Evolutionary conservation across 1,140 invertebrate genomes (phyloP), one percentile per base, ranked within the genome.

Genomic region (Cecropterus lyciades): DNA sequence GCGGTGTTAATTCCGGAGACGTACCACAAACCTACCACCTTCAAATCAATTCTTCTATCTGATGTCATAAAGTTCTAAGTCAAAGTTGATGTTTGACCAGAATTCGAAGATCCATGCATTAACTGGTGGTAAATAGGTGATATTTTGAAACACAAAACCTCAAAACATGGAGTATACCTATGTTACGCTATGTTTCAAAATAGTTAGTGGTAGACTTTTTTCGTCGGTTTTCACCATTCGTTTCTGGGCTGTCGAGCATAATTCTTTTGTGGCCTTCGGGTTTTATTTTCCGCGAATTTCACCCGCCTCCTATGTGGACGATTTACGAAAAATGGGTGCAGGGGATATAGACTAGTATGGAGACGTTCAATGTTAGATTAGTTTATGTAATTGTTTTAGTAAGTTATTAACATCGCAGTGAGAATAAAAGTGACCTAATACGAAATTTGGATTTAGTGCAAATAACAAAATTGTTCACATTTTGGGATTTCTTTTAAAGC

Each of bases 281-380:
- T 80, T 73, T 76, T 77, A 73, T 81, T 80, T 82, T 78, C 75
- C 75, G 71, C 75, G 75, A 84, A 81, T 72, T 79, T 79, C 73
- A 69, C 67, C 65, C 69, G 72, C 65, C 70, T 68, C 65, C 64
- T 69, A 65, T 30, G 62, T 30, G 69, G 73, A 52, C 71, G 78
- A 79, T 80, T 79, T 73, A 76, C 69, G 70, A 73, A 79, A 78
- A 74, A 73, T 45, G 33, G 60, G 67, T 67, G 69, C 69, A 52
- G 17, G 8, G 67, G 16, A 73, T 57, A 70, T 4, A 0, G 49
- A 64, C 43, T 13, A 16, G 5, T 2, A n/a, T 69, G 17, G 73
- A 75, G 76, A 42, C 11, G 63, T 33, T 33, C 9, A 7, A 10
- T 10, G 7, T 33, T 33, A 33, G 9, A 33, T n/a, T n/a, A 20